Percentiles rank a stretch among this genome's conserved stretches.
Conservation (phyloP, 2,797 vertebrate species). For the Esox lucius region DNA sequence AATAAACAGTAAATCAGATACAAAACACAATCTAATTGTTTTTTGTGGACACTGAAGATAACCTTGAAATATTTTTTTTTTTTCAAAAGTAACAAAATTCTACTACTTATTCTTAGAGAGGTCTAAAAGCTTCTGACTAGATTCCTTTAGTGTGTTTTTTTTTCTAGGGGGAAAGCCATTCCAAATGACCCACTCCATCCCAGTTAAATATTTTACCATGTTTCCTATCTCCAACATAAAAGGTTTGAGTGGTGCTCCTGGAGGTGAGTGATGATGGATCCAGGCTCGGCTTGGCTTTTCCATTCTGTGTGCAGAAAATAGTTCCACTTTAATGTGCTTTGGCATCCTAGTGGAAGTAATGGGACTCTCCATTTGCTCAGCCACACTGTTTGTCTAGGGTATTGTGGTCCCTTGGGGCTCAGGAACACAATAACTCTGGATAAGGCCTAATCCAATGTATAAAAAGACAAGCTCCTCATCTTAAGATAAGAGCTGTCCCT, state of each 20-base stretch:
- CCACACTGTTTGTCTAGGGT: conserved; percentile 42
- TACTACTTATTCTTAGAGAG: neutral
- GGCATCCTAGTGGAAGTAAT: conserved; percentile 57
- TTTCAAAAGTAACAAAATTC: neutral
- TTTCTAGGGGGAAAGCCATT: conserved; percentile 26
- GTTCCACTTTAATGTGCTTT: conserved; percentile 44
- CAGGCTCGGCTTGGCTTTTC: conserved; percentile 17
- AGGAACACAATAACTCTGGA: conserved; percentile 24
- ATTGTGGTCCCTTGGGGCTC: conserved; percentile 36
- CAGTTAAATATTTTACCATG: conserved; percentile 66
- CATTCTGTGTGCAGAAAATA: conserved; percentile 42
- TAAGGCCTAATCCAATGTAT: conserved; percentile 37
- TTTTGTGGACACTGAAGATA: neutral
- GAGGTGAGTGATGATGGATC: conserved; percentile 32
- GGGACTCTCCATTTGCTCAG: conserved; percentile 56
- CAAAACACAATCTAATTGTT: neutral
- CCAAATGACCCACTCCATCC: conserved; percentile 45
- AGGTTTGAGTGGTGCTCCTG: conserved; percentile 45
- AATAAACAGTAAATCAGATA: too few relatives aligned
- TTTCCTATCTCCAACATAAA: conserved; percentile 50
- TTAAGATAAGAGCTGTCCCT: conserved; percentile 5
- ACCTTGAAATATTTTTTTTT: too few relatives aligned
- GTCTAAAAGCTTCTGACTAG: neutral
- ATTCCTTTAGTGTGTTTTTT: conserved; percentile 3
- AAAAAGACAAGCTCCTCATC: neutral